phyloP scores from a whole-genome alignment of 2,797 vertebrate species.

The Gymnodraco acuticeps region DNA sequence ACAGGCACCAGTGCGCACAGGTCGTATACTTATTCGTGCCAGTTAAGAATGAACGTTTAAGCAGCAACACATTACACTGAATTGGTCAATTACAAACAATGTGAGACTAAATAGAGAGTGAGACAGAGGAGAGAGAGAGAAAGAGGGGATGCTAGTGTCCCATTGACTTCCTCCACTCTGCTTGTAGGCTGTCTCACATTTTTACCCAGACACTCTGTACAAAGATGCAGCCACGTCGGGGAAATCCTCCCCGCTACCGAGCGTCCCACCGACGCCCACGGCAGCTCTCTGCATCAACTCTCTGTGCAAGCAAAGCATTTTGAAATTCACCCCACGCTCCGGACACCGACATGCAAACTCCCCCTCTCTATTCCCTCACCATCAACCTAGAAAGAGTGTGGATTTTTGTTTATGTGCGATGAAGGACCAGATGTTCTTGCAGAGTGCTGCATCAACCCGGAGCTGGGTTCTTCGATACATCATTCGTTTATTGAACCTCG shows the following conservation, averaged over 20 bases:
- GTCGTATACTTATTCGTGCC: not conserved
- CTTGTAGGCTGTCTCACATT: not conserved
- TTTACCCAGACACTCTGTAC: slow-evolving; percentile 21
- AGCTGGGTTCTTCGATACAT: not conserved
- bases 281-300: slow-evolving; percentile 63
- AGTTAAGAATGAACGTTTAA: not conserved
- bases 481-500: not conserved
- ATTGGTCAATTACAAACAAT: not conserved
- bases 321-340: slow-evolving; percentile 79
- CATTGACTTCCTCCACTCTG: not conserved
- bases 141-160: not conserved
- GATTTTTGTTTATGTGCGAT: not conserved
- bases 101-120: not conserved
- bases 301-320: slow-evolving; percentile 48
- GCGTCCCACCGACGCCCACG: slow-evolving; percentile 60
- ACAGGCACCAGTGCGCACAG: not conserved
- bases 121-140: not conserved
- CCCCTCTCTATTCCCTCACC: slow-evolving; percentile 20
- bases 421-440: slow-evolving; percentile 4
- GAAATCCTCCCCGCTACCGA: slow-evolving; percentile 34
- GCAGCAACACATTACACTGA: not conserved
- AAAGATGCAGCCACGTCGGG: slow-evolving; percentile 25
- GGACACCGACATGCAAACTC: slow-evolving; percentile 54
- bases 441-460: slow-evolving; percentile 26
- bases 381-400: slow-evolving; percentile 18